A percentile compares a stretch with the other conserved stretches of the same genome.
These are phyloP conservation scores for Archilochus colubris DNA, from an alignment of 2,113 vertebrate species.

Conservation along the genomic window DNA sequence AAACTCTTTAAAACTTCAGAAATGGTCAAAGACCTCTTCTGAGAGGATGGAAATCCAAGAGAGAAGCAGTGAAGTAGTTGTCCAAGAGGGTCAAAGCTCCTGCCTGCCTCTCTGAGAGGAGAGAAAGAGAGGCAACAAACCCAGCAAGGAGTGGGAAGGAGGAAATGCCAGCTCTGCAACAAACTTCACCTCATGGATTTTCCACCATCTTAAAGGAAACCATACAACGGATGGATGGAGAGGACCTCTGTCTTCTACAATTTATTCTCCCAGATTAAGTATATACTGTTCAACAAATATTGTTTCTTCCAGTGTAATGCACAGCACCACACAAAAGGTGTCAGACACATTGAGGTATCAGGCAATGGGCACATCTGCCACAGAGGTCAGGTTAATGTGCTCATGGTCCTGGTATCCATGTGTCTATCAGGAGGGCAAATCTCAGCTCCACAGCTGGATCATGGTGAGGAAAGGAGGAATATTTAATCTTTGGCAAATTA, in stretches of 20 bases:
- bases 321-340: neutral
- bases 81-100: neutral
- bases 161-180: neutral
- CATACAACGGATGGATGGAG: neutral
- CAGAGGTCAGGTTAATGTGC: neutral
- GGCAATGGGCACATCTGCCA: fast-evolving
- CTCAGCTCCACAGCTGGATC: neutral
- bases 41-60: neutral
- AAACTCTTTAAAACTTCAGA: neutral
- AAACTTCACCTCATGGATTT: neutral
- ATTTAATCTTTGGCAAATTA: neutral
- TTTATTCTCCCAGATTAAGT: neutral
- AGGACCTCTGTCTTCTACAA: neutral
- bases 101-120: neutral
- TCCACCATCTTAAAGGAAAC: neutral
- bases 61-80: neutral
- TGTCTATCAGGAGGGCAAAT: neutral
- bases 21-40: neutral
- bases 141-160: fast-evolving
- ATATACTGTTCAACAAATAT: neutral
- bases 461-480: neutral
- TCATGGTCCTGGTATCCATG: neutral
- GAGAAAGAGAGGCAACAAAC: neutral
- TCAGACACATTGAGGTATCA: neutral
- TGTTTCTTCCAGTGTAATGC: neutral